Conservation (phyloP, 2,113 vertebrate genomes). For the Nerophis ophidion region DNA sequence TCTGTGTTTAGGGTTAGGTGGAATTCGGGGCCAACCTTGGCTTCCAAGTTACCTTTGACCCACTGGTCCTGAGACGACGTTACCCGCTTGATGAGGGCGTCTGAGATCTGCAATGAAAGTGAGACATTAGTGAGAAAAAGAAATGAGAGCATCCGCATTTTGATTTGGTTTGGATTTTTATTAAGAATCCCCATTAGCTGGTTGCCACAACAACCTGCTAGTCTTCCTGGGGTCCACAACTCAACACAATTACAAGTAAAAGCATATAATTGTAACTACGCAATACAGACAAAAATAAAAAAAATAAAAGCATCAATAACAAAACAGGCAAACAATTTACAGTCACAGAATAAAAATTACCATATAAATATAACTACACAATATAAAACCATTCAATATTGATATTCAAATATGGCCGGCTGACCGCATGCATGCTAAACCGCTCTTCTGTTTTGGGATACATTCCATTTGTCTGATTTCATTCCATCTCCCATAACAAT, state of each 20-base stretch:
- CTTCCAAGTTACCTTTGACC: conserved; percentile 94
- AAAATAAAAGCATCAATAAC: too few species aligned
- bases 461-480: conserved; percentile 2
- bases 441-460: background rate
- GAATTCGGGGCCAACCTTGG: conserved; percentile 92
- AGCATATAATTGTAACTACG: too few species aligned
- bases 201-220: too few species aligned
- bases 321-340: too few species aligned
- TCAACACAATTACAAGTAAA: too few species aligned
- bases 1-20: conserved; percentile 90
- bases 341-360: too few species aligned
- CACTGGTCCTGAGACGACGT: conserved; percentile 93
- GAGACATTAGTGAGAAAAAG: conserved; percentile 2
- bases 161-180: too few species aligned
- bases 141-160: conserved; percentile 1
- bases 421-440: background rate
- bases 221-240: too few species aligned
- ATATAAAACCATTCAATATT: too few species aligned
- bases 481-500: conserved; percentile 26
- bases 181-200: too few species aligned
- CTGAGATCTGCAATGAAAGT: conserved; percentile 75
- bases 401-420: conserved; percentile 4
- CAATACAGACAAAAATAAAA: too few species aligned
- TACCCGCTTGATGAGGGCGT: conserved; percentile 93
- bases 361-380: too few species aligned